Conservation (phyloP, 30 jellyfish, hydroid and myxozoan genomes). For the Hydractinia symbiolongicarpus region DNA sequence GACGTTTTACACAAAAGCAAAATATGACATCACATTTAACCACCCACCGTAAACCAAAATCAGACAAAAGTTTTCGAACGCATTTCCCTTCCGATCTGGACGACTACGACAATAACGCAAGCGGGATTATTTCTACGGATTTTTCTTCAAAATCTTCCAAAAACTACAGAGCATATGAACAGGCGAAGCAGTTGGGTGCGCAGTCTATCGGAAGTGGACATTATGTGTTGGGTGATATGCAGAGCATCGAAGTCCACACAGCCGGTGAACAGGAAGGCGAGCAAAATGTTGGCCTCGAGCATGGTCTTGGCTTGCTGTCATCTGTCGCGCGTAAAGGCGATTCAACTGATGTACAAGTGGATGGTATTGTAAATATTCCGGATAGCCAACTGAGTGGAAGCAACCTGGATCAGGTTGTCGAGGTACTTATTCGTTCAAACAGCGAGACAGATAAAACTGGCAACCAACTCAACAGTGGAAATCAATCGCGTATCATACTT, state of each 20-base stretch:
- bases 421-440: constrained; percentile 87
- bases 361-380: constrained; percentile 80
- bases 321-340: constrained; percentile 99
- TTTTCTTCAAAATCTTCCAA: constrained; percentile 14
- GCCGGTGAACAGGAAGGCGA: constrained; percentile 20
- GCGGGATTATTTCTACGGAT: constrained; percentile 29
- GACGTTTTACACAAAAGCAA: constrained; percentile 96
- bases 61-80: constrained; percentile 54
- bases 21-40: constrained; percentile 99
- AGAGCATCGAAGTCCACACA: constrained; percentile 38
- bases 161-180: constrained; percentile 42
- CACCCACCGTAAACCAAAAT: constrained; percentile 95
- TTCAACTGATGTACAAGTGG: constrained; percentile 84
- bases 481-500: constrained; percentile 37
- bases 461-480: constrained; percentile 40
- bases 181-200: constrained; percentile 38
- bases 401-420: constrained; percentile 86
- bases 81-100: constrained; percentile 49
- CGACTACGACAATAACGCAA: constrained; percentile 34
- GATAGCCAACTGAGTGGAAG: constrained; percentile 50
- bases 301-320: constrained; percentile 93
- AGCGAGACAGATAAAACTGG: constrained; percentile 66
- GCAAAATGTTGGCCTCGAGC: constrained; percentile 43
- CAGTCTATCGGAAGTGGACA: constrained; percentile 38
- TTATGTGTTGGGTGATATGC: constrained; percentile 51